Conservation (phyloP, 2,797 vertebrate species). For the Micromesistius poutassou region DNA sequence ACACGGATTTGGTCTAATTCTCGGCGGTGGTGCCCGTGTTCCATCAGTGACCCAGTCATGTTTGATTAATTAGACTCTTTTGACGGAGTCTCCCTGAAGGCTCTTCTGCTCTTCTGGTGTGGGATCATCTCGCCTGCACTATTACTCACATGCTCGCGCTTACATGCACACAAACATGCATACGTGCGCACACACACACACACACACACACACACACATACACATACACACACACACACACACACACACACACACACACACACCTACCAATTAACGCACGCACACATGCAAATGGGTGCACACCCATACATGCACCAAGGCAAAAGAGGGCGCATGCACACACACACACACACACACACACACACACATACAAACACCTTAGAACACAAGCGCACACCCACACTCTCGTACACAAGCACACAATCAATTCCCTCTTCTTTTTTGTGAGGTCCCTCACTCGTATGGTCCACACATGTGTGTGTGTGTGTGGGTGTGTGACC, state of each 20-base stretch:
- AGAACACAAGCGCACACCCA: conserved; percentile 8
- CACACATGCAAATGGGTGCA: background rate
- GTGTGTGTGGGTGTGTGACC: background rate
- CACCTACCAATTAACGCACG: background rate
- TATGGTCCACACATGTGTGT: background rate
- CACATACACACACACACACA: background rate
- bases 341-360: conserved; percentile 3
- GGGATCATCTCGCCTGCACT: background rate
- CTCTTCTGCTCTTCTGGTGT: conserved; percentile 3
- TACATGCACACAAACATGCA: background rate
- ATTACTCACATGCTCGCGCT: background rate
- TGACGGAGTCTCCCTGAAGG: conserved; percentile 36
- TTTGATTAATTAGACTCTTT: conserved; percentile 54
- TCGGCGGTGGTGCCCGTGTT: conserved; percentile 16
- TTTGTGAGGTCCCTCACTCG: background rate
- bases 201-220: background rate
- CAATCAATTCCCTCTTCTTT: conserved; percentile 3
- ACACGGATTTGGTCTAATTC: conserved; percentile 5
- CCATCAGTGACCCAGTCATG: conserved; percentile 25
- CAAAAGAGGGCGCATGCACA: background rate
- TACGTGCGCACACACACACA: background rate
- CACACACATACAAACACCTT: conserved; percentile 10
- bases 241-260: background rate
- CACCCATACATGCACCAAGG: background rate
- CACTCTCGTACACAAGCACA: conserved; percentile 2